Evolutionary conservation across 2,797 vertebrate species (phyloP).

Genomic region (Rhynchonycteris naso): DNA sequence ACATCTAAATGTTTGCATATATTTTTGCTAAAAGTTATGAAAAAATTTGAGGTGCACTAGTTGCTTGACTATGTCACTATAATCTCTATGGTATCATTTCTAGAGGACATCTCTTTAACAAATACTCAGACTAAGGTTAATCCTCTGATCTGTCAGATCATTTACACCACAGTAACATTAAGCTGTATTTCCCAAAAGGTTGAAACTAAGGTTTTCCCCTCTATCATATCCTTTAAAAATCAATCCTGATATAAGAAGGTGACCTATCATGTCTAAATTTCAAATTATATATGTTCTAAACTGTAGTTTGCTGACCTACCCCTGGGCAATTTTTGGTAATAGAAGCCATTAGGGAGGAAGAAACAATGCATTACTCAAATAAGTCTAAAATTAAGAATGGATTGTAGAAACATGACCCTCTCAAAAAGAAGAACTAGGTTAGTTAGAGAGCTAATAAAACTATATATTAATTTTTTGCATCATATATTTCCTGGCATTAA

Average conservation of each 20-base stretch:
- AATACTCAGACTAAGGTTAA: background rate
- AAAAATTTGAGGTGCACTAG: background rate
- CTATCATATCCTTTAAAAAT: background rate
- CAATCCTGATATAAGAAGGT: background rate
- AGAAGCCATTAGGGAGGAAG: background rate
- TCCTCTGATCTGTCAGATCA: background rate
- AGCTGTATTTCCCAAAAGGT: background rate
- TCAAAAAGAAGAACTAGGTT: background rate
- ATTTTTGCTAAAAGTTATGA: background rate
- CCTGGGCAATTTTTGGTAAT: background rate
- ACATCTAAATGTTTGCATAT: background rate
- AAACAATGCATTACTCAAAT: conserved; percentile 37
- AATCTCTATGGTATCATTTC: background rate
- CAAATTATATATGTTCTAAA: conserved; percentile 27
- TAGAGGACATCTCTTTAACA: background rate
- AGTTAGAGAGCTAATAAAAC: background rate
- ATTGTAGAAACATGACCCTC: background rate
- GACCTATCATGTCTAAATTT: background rate
- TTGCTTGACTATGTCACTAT: background rate
- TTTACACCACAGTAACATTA: background rate
- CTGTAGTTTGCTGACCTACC: background rate
- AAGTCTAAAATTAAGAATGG: conserved; percentile 24
- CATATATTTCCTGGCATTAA: background rate
- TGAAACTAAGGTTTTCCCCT: background rate
- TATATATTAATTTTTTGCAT: background rate